Evolutionary conservation across 2,113 vertebrate species (phyloP), one percentile per base, ranked within the genome.

Genomic region (Gadus chalcogrammus): DNA sequence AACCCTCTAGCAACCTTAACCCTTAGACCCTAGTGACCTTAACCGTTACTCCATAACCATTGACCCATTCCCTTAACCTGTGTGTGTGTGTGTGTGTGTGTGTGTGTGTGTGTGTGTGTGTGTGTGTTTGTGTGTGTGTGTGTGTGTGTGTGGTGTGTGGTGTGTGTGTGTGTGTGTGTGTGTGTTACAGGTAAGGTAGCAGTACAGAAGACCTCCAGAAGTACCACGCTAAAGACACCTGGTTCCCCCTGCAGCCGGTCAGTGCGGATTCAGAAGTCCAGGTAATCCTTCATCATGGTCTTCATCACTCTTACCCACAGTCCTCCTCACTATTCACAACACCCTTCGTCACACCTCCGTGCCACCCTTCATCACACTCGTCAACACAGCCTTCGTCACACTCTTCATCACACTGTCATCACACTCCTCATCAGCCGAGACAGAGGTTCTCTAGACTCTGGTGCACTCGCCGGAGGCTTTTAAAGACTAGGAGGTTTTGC

Each of bases 211-310:
- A 99, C 80, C 84, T 99, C 78, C 97, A 96, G 88, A 98, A 96
- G 82, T 98, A 98, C 79, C 96, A 98, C 18, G 97, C 97, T 79
- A 95, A 96, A 92, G 97, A 99, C 91, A 98, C 96, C 28, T 99
- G 97, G 97, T 99, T 99, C 89, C 97, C 94, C 82, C 92, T 99
- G 12, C 97, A 98, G 73, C 95, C 96, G 1, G 95, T 99, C 81
- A 95, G 97, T 13, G 97, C 97, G 4, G 96, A 99, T 91, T 99
- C 97, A 1, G 97, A 99, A 84, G 97, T 99, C 75, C 97, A 99
- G 96, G 97, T 98, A 65, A 64, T 8, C 20, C 66, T 80, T 59
- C 35, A 38, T 16, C 66, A 28, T 27, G 63, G 53, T 65, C 56
- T 15, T 18, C 13, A 53, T 69, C 62, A 16, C 38, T 4, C 24